Conservation (phyloP, 2,888 invertebrate species). For the Scaeva pyrastri region DNA sequence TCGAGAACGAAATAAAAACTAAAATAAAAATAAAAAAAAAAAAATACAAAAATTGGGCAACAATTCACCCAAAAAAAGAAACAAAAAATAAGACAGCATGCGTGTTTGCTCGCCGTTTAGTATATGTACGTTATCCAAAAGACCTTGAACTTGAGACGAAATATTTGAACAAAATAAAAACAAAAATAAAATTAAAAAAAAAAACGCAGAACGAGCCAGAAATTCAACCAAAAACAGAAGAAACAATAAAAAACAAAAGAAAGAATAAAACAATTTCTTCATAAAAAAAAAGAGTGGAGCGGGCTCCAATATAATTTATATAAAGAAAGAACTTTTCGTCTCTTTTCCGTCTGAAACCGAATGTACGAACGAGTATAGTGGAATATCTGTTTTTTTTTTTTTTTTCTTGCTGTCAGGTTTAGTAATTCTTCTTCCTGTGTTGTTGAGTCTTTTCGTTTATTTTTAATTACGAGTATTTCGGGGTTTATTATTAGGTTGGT, state of each 20-base stretch:
- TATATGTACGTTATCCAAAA: constrained; percentile 82
- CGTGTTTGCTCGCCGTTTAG: constrained; percentile 72
- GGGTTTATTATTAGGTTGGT: neutral
- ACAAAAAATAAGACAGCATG: constrained; percentile 64
- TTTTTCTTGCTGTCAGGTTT: constrained; percentile 69
- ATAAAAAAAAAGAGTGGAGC: constrained; percentile 47
- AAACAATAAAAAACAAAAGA: constrained; percentile 29
- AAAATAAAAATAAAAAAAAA: too few relatives aligned
- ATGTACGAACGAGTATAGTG: neutral
- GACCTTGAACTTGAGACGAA: constrained; percentile 85
- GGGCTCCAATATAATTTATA: constrained; percentile 46
- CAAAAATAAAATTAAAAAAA: constrained; percentile 69
- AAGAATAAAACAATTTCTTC: constrained; percentile 57
- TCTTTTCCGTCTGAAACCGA: constrained; percentile 20
- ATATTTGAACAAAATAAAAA: constrained; percentile 83
- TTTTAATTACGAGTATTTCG: constrained; percentile 27
- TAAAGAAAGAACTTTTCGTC: constrained; percentile 61
- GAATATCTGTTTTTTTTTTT: constrained; percentile 39
- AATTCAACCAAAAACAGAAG: constrained; percentile 45
- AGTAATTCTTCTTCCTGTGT: constrained; percentile 74
- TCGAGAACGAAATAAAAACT: constrained; percentile 30
- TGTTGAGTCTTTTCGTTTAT: constrained; percentile 48
- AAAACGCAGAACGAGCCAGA: constrained; percentile 62
- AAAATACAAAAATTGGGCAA: constrained; percentile 58
- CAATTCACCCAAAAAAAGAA: constrained; percentile 48